These are phyloP conservation scores for Vireo altiloquus DNA, from an alignment of 2,113 vertebrate genomes.

Conservation along the genomic window DNA sequence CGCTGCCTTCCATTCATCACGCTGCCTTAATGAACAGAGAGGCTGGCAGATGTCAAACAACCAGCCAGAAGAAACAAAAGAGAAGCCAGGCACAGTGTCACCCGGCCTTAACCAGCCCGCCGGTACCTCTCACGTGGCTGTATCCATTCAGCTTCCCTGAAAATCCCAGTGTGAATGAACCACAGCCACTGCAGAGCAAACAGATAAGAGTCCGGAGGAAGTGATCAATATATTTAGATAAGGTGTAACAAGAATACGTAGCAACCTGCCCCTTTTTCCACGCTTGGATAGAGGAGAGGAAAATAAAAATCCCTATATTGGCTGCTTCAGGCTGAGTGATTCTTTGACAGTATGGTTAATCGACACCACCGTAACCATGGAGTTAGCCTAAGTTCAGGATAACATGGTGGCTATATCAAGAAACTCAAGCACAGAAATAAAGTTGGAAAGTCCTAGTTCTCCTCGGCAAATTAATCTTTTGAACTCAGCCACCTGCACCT, in stretches of 20 bases:
- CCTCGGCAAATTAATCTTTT: not conserved
- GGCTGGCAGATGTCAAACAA: slow-evolving; percentile 18
- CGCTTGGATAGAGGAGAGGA: not conserved
- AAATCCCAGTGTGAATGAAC: slow-evolving; percentile 16
- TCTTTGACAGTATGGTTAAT: slow-evolving; percentile 15
- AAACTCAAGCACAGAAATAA: slow-evolving; percentile 18
- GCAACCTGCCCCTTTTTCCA: slow-evolving; percentile 15
- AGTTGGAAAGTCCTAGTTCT: slow-evolving; percentile 21
- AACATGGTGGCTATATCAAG: not conserved
- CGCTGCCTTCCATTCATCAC: not conserved
- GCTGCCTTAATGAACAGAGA: not conserved
- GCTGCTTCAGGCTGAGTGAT: not conserved
- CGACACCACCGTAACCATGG: not conserved
- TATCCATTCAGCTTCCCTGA: slow-evolving; percentile 19
- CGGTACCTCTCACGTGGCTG: not conserved
- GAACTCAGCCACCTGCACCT: slow-evolving; percentile 34
- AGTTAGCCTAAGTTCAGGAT: slow-evolving; percentile 20
- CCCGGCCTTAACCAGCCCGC: not conserved
- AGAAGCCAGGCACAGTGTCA: not conserved
- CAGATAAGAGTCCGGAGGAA: slow-evolving; percentile 41
- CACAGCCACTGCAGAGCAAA: slow-evolving; percentile 16
- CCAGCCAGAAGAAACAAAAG: slow-evolving; percentile 42
- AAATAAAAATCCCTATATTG: slow-evolving; percentile 5
- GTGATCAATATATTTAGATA: slow-evolving; percentile 59
- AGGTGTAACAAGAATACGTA: slow-evolving; percentile 34